A percentile compares a stretch with the other conserved stretches of the same genome.
Evolutionary conservation across 1,140 invertebrate genomes (phyloP).

Genomic region (Rhopalosiphum maidis): DNA sequence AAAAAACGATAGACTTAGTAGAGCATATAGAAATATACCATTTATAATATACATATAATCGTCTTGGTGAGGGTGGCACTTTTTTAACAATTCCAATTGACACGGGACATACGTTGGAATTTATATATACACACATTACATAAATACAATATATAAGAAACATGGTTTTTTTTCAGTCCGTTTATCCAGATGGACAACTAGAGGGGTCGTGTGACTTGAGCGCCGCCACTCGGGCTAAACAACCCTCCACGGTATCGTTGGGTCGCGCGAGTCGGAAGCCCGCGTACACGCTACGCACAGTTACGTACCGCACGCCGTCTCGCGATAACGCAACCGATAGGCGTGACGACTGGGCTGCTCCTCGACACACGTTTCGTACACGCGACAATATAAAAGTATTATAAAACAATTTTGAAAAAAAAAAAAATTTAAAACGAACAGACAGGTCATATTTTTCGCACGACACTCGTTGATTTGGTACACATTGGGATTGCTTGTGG

Average conservation of each 20-base stretch:
- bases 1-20: background rate
- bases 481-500: too few relatives aligned
- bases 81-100: slow-evolving; percentile 6
- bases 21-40: background rate
- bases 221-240: slow-evolving; percentile 48
- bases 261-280: background rate
- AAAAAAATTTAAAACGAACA: background rate
- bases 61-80: background rate
- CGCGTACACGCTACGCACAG: background rate
- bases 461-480: background rate
- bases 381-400: too few relatives aligned
- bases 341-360: background rate
- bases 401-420: background rate
- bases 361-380: background rate
- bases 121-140: background rate
- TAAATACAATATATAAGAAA: background rate
- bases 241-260: background rate
- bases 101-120: background rate
- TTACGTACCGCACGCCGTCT: slow-evolving; percentile 45
- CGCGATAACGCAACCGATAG: background rate
- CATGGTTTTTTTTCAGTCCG: background rate
- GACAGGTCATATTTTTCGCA: background rate
- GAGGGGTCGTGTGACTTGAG: slow-evolving; percentile 32
- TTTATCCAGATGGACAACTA: background rate
- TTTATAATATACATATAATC: background rate